Conservation (phyloP, 2,888 invertebrate species). For the Lampropteryx suffumata region DNA sequence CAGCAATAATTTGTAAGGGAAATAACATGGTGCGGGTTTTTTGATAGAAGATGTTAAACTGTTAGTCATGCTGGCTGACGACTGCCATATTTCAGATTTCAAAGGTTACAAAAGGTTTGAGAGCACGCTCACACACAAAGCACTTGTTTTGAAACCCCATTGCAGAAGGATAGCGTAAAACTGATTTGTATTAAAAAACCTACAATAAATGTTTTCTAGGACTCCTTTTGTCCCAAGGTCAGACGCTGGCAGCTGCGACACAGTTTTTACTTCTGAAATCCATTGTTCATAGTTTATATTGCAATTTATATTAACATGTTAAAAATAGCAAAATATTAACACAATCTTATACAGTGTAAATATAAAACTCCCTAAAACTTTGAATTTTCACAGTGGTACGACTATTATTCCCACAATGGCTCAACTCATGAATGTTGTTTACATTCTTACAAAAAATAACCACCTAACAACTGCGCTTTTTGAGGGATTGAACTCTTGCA, state of each 20-base stretch:
- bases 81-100: no score
- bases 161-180: slow-evolving; percentile 13
- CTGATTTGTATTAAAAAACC: slow-evolving; percentile 10
- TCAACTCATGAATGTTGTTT: no score
- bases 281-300: slow-evolving; percentile 10
- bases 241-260: slow-evolving; percentile 20
- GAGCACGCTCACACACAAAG: slow-evolving; percentile 11
- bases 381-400: not conserved
- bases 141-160: slow-evolving; percentile 8
- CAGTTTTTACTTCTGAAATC: slow-evolving; percentile 26
- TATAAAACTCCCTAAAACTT: no score
- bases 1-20: no score
- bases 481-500: no score
- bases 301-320: slow-evolving; percentile 1
- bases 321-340: slow-evolving; percentile 2
- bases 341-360: not conserved
- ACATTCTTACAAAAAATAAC: no score
- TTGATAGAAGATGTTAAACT: not conserved
- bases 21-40: no score
- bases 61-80: not conserved
- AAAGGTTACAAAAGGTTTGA: not conserved
- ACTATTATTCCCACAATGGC: no score
- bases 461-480: no score
- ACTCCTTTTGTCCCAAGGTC: slow-evolving; percentile 24
- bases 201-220: slow-evolving; percentile 27